phyloP scores from a whole-genome alignment of 1,140 invertebrate species.

The Panagrolaimus sp. region DNA sequence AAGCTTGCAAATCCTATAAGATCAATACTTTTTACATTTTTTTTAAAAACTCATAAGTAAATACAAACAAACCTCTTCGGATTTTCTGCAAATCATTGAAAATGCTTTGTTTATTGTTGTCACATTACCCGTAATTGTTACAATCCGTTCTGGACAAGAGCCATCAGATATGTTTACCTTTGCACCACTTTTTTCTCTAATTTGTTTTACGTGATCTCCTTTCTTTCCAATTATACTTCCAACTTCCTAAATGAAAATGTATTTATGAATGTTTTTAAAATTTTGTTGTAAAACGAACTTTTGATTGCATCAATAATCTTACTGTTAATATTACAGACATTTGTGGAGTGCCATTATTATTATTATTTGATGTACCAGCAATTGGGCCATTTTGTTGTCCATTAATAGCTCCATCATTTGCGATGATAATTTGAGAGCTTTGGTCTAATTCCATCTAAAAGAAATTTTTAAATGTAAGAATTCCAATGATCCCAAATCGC shows the following conservation, averaged over 20 bases:
- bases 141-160: constrained; percentile 79
- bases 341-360: constrained; percentile 16
- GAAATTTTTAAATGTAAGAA: too few relatives aligned
- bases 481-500: too few relatives aligned
- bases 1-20: constrained; percentile 45
- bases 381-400: background rate
- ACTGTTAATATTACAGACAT: constrained; percentile 84
- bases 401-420: constrained; percentile 1
- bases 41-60: too few relatives aligned
- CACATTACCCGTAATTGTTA: constrained; percentile 92
- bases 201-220: constrained; percentile 56
- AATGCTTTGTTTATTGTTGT: constrained; percentile 97
- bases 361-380: constrained; percentile 12
- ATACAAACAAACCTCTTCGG: constrained; percentile 72
- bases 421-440: background rate
- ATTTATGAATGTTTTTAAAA: constrained; percentile 18
- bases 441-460: constrained; percentile 16
- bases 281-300: constrained; percentile 71
- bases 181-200: constrained; percentile 64
- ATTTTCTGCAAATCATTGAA: constrained; percentile 97
- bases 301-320: constrained; percentile 98
- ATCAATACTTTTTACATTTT: too few relatives aligned
- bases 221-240: constrained; percentile 93
- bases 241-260: constrained; percentile 78
- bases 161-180: constrained; percentile 72